These are phyloP conservation scores for Belgica antarctica DNA, from an alignment of 2,888 invertebrate genomes.

Conservation along the genomic window DNA sequence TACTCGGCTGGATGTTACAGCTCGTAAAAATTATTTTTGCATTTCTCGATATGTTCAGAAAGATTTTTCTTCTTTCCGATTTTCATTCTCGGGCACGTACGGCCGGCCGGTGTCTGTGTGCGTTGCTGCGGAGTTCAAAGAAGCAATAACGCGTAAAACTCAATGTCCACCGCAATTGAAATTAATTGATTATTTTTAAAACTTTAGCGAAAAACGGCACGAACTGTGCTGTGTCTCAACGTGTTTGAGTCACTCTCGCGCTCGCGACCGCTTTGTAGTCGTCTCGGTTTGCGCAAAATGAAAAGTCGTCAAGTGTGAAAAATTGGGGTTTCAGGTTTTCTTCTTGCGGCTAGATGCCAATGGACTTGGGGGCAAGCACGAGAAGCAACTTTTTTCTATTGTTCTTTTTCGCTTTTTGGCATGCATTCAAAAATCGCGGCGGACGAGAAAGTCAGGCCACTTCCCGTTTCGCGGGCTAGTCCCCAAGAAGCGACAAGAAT, in stretches of 20 bases:
- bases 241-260: neutral
- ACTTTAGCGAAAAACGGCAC: slow-evolving; percentile 6
- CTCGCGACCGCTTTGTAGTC: neutral
- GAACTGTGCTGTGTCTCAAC: neutral
- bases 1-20: too few species aligned
- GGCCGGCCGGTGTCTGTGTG: too few species aligned
- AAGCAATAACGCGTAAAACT: slow-evolving; percentile 28
- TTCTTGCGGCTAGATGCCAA: slow-evolving; percentile 24
- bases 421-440: neutral
- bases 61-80: neutral
- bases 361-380: slow-evolving; percentile 25
- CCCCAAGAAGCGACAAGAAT: neutral
- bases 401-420: neutral
- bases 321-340: slow-evolving; percentile 22
- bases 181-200: slow-evolving; percentile 35
- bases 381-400: too few species aligned
- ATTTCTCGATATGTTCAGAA: neutral
- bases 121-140: too few species aligned
- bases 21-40: too few species aligned
- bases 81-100: neutral
- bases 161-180: slow-evolving; percentile 37
- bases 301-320: slow-evolving; percentile 30
- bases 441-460: neutral
- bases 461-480: neutral
- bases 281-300: neutral